These are phyloP conservation scores for Anniella stebbinsi DNA, from an alignment of 2,797 vertebrate genomes.

Conservation along the genomic window DNA sequence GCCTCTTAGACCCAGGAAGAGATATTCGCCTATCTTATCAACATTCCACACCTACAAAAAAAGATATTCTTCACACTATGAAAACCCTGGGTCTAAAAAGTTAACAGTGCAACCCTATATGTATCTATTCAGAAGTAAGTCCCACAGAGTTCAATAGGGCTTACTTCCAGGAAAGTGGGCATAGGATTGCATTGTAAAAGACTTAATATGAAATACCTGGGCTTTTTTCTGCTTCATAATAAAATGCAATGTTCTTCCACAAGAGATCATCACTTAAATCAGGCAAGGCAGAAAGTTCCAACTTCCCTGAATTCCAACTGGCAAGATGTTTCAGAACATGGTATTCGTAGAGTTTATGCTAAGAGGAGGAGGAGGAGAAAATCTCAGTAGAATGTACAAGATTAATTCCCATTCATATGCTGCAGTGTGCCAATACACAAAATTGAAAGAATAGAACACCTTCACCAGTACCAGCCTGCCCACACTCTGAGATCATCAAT, in stretches of 20 bases:
- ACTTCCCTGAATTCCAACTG: conserved; percentile 36
- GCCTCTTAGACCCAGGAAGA: background rate
- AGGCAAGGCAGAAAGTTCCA: conserved; percentile 68
- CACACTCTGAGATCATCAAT: too few relatives aligned
- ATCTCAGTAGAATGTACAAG: background rate
- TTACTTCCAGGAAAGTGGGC: too few relatives aligned
- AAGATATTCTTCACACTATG: background rate
- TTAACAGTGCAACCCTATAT: background rate
- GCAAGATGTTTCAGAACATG: conserved; percentile 58
- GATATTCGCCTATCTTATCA: background rate
- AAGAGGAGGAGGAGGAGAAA: background rate
- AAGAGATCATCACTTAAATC: conserved; percentile 73
- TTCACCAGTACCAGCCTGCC: too few relatives aligned
- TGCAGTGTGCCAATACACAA: background rate
- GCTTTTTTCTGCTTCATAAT: conserved; percentile 68
- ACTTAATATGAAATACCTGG: conserved; percentile 60
- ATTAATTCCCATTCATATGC: background rate
- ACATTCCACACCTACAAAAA: background rate
- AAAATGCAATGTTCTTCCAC: conserved; percentile 74
- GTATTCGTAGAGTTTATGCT: conserved; percentile 58
- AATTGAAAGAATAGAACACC: background rate
- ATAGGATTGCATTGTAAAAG: background rate
- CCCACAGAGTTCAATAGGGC: too few relatives aligned
- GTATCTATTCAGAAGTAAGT: too few relatives aligned
- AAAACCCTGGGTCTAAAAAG: background rate